phyloP scores from a whole-genome alignment of 1,140 invertebrate genomes.

The Eciton burchellii region DNA sequence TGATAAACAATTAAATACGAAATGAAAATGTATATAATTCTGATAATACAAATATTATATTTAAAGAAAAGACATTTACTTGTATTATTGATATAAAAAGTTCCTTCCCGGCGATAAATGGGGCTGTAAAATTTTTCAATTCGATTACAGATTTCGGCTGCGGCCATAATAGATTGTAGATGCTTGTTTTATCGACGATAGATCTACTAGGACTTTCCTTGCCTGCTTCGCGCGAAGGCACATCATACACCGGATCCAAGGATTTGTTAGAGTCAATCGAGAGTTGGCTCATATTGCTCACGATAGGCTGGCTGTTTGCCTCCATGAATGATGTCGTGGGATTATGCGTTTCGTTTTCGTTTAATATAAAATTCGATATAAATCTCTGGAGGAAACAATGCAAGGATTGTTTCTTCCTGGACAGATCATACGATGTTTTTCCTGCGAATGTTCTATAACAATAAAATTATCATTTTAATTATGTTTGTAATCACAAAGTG shows the following conservation, averaged over 20 bases:
- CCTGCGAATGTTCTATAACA: conserved; percentile 84
- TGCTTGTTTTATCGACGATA: conserved; percentile 72
- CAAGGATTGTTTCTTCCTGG: conserved; percentile 84
- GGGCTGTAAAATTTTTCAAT: conserved; percentile 84
- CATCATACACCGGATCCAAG: conserved; percentile 80
- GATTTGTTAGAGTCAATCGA: conserved; percentile 83
- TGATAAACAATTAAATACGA: conserved; percentile 4
- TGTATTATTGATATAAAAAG: conserved; percentile 85
- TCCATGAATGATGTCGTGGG: conserved; percentile 74
- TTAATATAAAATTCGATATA: conserved; percentile 73
- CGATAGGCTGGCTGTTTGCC: conserved; percentile 75
- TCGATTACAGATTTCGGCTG: conserved; percentile 87
- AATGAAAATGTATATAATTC: neutral
- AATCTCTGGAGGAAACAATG: conserved; percentile 82
- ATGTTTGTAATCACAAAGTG: neutral
- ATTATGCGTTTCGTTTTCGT: conserved; percentile 80
- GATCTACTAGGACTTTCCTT: conserved; percentile 77
- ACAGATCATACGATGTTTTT: conserved; percentile 85
- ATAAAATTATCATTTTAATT: conserved; percentile 28
- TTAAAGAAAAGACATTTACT: conserved; percentile 66
- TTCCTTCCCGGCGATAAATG: conserved; percentile 84
- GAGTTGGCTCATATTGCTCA: conserved; percentile 81
- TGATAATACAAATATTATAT: neutral
- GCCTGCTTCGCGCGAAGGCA: conserved; percentile 74
- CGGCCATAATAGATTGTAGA: conserved; percentile 87